Conservation (phyloP, 2,113 vertebrate genomes). For the Prionailurus bengalensis region DNA sequence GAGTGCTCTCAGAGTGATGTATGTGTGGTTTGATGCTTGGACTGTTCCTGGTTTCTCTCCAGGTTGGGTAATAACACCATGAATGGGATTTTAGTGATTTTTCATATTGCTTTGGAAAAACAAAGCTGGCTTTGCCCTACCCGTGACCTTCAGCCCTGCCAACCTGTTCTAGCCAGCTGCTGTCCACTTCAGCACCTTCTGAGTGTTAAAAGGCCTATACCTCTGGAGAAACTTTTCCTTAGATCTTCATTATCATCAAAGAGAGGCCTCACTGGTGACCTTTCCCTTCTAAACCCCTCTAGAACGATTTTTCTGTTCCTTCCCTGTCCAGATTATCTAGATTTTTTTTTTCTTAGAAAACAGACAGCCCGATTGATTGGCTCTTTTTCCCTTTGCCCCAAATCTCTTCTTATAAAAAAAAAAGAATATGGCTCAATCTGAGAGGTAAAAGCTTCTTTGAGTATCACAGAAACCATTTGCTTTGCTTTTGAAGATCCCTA, state of each 20-base stretch:
- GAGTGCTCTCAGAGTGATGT: background rate
- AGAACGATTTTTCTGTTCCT: background rate
- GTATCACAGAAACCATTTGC: background rate
- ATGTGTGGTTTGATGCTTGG: background rate
- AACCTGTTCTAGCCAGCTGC: background rate
- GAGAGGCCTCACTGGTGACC: background rate
- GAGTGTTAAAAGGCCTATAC: background rate
- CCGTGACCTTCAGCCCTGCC: background rate
- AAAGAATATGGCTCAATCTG: background rate
- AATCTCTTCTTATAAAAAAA: background rate
- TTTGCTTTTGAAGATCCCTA: slow-evolving; percentile 18
- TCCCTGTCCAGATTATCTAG: background rate
- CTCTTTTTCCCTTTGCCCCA: background rate
- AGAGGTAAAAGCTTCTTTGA: background rate
- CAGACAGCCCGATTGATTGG: background rate
- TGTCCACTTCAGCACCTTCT: slow-evolving; percentile 38
- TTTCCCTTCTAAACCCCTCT: background rate
- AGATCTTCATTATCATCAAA: background rate
- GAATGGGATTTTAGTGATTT: background rate
- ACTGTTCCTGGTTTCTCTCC: background rate
- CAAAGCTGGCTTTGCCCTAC: background rate
- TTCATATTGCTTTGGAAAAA: background rate
- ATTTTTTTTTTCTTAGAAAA: background rate
- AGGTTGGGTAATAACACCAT: background rate
- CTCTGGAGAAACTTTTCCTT: background rate